Evolutionary conservation across 1,140 invertebrate genomes (phyloP), one percentile per base, ranked within the genome.

Genomic region (Bombus turneri): DNA sequence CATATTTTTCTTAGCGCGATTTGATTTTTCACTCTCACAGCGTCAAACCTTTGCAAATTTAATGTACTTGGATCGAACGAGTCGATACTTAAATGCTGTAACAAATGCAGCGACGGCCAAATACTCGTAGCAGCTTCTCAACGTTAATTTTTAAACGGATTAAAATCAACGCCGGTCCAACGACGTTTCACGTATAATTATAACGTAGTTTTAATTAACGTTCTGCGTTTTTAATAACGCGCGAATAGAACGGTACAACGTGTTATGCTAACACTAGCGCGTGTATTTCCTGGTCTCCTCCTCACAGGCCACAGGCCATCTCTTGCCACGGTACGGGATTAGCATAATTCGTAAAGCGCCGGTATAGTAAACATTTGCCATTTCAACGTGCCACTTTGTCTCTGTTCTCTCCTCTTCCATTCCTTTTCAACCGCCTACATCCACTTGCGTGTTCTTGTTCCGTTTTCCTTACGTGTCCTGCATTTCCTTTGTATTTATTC

Each of bases 351-450:
- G 88, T 78, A 83, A 79, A 90, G 82, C 89, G 66, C 69, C 86
- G 83, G 74, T 87, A 87, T 87, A 86, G 91, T 89, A 92, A 92
- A 92, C 92, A 92, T 91, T 91, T 91, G 88, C 90, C 83, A 89
- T 88, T 92, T 91, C 86, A 79, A 85, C 87, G 76, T 77, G 87
- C 88, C 91, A 64, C 83, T 85, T 85, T 80, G 66, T 85, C 79
- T 72, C 76, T 34, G 66, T 72, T 43, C 47, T 28, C 31, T 6
- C 1, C 62, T 22, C 6, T 37, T 18, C 43, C 15, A 22, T 25
- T 39, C 39, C 66, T 69, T 34, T 62, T 37, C 15, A 59, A 3
- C 73, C 34, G 15, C 57, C 34, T 37, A 68, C 73, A 39, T n/a
- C 59, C 31, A 37, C 53, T 47, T 41, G 62, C 71, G 10, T 37